A percentile compares a stretch with the other conserved stretches of the same genome.
Evolutionary conservation across 1,140 invertebrate genomes (phyloP).

Genomic region (Lordiphosa clarofinis): DNA sequence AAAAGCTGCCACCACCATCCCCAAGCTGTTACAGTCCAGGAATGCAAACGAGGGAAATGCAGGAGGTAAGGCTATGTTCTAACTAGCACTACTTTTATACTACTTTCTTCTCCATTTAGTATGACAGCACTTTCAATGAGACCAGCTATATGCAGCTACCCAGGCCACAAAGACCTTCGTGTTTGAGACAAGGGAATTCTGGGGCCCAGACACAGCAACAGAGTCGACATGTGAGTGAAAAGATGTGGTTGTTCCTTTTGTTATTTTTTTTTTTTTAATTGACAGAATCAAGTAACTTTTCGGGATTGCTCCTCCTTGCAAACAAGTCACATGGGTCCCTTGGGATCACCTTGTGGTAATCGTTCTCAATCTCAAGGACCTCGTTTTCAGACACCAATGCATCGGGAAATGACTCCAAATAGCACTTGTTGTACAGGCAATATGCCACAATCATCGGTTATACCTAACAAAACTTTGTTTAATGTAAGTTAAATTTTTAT

Average conservation of each 20-base stretch:
- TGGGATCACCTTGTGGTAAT: no score
- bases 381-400: not conserved
- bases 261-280: no score
- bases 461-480: no score
- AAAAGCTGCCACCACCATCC: not conserved
- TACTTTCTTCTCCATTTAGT: not conserved
- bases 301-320: not conserved
- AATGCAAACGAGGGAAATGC: not conserved
- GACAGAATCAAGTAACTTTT: not conserved
- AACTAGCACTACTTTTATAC: no score
- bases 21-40: not conserved
- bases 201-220: not conserved
- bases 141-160: conserved; percentile 24
- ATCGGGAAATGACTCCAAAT: no score
- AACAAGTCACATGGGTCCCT: no score
- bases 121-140: conserved; percentile 5
- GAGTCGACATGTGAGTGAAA: conserved; percentile 9
- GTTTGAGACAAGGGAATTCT: not conserved
- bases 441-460: no score
- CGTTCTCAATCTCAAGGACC: not conserved
- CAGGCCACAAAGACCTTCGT: not conserved
- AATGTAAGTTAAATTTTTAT: no score
- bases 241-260: no score
- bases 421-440: no score
- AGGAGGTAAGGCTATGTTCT: not conserved